Evolutionary conservation across 2,113 vertebrate species (phyloP), one percentile per base, ranked within the genome.

Genomic region (Rafetus swinhoei): DNA sequence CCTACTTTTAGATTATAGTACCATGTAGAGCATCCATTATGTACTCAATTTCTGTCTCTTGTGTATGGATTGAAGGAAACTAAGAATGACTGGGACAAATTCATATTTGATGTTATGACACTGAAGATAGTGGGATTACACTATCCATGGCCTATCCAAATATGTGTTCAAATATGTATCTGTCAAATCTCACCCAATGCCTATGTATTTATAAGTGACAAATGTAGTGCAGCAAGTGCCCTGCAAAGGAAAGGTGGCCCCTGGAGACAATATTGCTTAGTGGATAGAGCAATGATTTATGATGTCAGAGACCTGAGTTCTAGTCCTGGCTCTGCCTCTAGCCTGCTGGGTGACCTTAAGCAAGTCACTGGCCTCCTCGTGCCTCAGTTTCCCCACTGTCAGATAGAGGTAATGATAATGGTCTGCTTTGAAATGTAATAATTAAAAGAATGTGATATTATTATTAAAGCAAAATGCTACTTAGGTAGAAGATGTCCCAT

Each of bases 51-150:
- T 72, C 88, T 86, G 88, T 80, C 54, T n/a, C 92, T 81, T 32
- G 29, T 54, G 4, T 89, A 50, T 45, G 50, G 82, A 77, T 87
- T 84, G 90, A 81, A n/a, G 74, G 69, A 54, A 86, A 79, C 50
- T 77, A 87, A 87, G 52, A 88, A 84, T 90, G 72, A 84, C 82
- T 57, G 24, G 27, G 27, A 90, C 50, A 87, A 89, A 92, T 82
- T 85, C 82, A 93, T 72, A 9, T 57, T 81, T 12, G 74, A 69
- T 69, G 53, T 25, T 79, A 3, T 19, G 60, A 45, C 0, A 0
- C 45, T 35, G 65, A 86, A 82, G 32, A 54, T 72, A 50, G 27
- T 11, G 29, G 82, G 82, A 54, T 60, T 53, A 29, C 52, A 86
- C 57, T 76, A 4, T 74, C 56, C 4, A 45, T n/a, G 45, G 45